A percentile compares a stretch with the other conserved stretches of the same genome.
Evolutionary conservation across 2,113 vertebrate genomes (phyloP).

Genomic region (Verasper variegatus): DNA sequence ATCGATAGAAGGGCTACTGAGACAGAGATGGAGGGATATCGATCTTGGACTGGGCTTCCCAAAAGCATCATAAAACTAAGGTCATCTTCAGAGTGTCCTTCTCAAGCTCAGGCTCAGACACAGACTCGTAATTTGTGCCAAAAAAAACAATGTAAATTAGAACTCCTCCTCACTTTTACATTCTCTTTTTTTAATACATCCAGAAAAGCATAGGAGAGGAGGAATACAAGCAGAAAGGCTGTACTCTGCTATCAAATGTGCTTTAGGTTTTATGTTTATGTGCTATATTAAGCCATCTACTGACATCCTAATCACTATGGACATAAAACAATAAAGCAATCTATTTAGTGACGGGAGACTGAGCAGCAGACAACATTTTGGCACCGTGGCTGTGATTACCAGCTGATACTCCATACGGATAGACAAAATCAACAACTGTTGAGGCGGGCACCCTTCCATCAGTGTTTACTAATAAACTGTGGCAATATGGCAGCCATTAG

Average conservation of each 20-base stretch:
- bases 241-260: constrained; percentile 25
- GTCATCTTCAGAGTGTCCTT: constrained; percentile 53
- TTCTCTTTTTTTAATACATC: constrained; percentile 4
- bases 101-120: constrained; percentile 18
- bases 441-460: constrained; percentile 75
- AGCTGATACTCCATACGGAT: constrained; percentile 78
- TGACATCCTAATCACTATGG: constrained; percentile 62
- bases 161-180: neutral
- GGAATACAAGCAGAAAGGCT: neutral
- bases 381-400: constrained; percentile 71
- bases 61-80: constrained; percentile 76
- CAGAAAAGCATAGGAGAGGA: neutral
- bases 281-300: constrained; percentile 53
- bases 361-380: constrained; percentile 72
- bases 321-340: constrained; percentile 73
- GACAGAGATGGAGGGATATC: constrained; percentile 76
- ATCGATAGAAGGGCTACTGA: constrained; percentile 76
- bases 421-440: constrained; percentile 79
- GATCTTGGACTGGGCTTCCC: constrained; percentile 67
- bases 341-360: constrained; percentile 70
- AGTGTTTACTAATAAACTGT: constrained; percentile 82
- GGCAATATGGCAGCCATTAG: constrained; percentile 83
- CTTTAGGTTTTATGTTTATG: constrained; percentile 42
- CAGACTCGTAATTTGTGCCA: constrained; percentile 31
- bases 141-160: constrained; percentile 30